These are phyloP conservation scores for Ptychodera flava DNA, from an alignment of 35 echinoderm and acorn worm genomes.

Conservation along the genomic window DNA sequence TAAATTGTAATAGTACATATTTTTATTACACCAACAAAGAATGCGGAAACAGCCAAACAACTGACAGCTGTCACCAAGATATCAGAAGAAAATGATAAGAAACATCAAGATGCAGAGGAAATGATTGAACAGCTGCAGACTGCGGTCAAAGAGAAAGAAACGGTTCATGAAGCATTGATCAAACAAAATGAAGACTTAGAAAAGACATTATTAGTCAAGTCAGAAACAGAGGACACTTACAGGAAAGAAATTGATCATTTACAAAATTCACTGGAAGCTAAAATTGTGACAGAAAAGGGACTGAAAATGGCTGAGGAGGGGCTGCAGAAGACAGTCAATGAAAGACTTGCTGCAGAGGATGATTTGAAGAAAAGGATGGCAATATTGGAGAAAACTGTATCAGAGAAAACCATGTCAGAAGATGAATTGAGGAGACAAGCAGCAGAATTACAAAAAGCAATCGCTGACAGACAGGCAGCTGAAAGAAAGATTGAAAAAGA, in stretches of 20 bases:
- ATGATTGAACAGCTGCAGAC: constrained; percentile 55
- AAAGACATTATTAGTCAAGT: background rate
- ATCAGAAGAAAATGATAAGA: constrained; percentile 61
- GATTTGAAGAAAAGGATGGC: constrained; percentile 34
- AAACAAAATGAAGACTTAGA: background rate
- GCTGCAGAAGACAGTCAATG: constrained; percentile 60
- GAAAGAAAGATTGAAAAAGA: background rate
- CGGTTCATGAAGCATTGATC: background rate
- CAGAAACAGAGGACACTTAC: background rate
- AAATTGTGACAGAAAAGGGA: background rate
- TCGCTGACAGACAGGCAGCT: background rate
- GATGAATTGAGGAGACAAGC: background rate
- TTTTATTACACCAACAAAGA: no score
- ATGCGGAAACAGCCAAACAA: constrained; percentile 74
- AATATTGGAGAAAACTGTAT: background rate
- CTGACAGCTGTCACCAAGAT: constrained; percentile 46
- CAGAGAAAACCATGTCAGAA: background rate
- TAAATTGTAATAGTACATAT: no score
- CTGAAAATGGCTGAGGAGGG: background rate
- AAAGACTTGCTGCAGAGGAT: constrained; percentile 49
- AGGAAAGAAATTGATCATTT: background rate
- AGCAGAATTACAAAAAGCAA: background rate
- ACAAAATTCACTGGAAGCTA: background rate
- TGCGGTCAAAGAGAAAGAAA: background rate
- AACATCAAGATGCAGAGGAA: constrained; percentile 40